A percentile compares a stretch with the other conserved stretches of the same genome.
Evolutionary conservation across 1,140 invertebrate genomes (phyloP).

Genomic region (Ephestia elutella): DNA sequence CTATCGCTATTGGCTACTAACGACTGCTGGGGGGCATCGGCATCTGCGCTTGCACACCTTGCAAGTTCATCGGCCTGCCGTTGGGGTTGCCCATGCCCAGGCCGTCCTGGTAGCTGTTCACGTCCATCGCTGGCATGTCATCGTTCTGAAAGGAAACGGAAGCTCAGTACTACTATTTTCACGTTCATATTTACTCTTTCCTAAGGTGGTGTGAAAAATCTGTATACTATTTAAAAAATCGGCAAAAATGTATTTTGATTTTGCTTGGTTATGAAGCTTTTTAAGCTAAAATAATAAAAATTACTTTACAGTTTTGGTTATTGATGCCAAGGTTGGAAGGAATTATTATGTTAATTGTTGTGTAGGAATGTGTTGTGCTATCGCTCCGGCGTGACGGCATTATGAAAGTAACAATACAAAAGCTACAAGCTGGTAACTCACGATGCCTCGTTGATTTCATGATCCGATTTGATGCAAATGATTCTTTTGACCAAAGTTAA

Average conservation of each 20-base stretch:
- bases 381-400: neutral
- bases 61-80: constrained; percentile 68
- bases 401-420: neutral
- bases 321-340: too few species aligned
- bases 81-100: constrained; percentile 75
- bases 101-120: constrained; percentile 77
- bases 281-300: too few species aligned
- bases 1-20: constrained; percentile 26
- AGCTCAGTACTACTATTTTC: neutral
- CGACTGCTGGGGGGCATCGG: constrained; percentile 65
- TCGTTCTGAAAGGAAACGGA: constrained; percentile 76
- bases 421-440: neutral
- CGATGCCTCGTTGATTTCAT: too few species aligned
- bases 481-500: too few species aligned
- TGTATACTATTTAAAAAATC: too few species aligned
- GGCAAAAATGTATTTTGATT: too few species aligned
- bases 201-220: too few species aligned
- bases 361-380: neutral
- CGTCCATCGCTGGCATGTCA: constrained; percentile 83
- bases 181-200: too few species aligned
- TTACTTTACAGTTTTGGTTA: too few species aligned
- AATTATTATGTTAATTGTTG: neutral
- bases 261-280: too few species aligned
- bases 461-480: neutral
- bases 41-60: constrained; percentile 67